Evolutionary conservation across 2,888 invertebrate species (phyloP), one percentile per base, ranked within the genome.

Genomic region (Automeris io): DNA sequence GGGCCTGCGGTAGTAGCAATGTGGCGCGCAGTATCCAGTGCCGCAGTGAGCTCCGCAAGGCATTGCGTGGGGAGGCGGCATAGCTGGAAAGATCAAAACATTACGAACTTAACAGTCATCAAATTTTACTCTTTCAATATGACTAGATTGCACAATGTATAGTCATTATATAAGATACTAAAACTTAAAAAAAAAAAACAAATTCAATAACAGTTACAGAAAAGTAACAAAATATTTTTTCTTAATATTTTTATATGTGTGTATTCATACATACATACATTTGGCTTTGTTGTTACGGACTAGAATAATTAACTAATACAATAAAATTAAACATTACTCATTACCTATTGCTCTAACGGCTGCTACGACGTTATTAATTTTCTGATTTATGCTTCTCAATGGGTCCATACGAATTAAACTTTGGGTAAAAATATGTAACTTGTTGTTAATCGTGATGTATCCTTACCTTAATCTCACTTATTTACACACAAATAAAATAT

Each of bases 31-130:
- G 45, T 46, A 45, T 1, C 65, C 69, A 0, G 57, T 63, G 1
- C 76, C 71, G 40, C 80, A 80, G 47, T 57, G 49, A 0, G 77
- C 73, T 0, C 79, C 77, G 42, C 80, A 80, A 1, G 77, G 77
- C 16, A 57, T 34, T 2, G 57, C 53, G 54, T 76, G 70, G 1
- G 76, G 79, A 0, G 77, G 75, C 2, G 72, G 61, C 82, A 81
- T 80, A 29, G 11, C 75, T 79, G 58, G 4, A 59, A 71, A 13
- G 39, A 41, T 35, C 5, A 33, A 22, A 33, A 16, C 9, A 21
- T 9, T 4, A 9, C n/a, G n/a, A n/a, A n/a, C n/a, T n/a, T n/a
- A n/a, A n/a, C n/a, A n/a, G n/a, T n/a, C n/a, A n/a, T n/a, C n/a
- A n/a, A n/a, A n/a, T n/a, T n/a, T n/a, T n/a, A n/a, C n/a, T n/a